Conservation (phyloP, 1,140 invertebrate genomes). For the Drosophila paulistorum region DNA sequence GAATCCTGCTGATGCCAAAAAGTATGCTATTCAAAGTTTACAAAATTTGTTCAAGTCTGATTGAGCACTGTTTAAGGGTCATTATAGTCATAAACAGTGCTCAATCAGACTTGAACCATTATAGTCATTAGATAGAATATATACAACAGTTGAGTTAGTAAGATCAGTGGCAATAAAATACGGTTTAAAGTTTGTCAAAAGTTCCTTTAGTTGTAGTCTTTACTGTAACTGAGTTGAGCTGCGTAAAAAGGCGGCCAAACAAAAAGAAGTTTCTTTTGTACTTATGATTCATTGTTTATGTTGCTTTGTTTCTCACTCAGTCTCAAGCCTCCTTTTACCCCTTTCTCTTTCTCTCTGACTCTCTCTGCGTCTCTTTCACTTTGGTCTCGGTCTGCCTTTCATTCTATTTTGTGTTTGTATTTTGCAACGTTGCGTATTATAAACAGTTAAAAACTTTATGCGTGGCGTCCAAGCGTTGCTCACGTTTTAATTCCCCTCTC, state of each 20-base stretch:
- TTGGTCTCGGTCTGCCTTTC: constrained; percentile 15
- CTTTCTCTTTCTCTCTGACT: neutral
- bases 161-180: too few species aligned
- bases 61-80: too few species aligned
- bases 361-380: constrained; percentile 1
- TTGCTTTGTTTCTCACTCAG: constrained; percentile 40
- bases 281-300: constrained; percentile 58
- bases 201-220: neutral
- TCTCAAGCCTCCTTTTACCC: neutral
- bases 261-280: constrained; percentile 46
- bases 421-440: constrained; percentile 74
- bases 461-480: constrained; percentile 46
- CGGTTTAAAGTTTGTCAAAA: too few species aligned
- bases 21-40: too few species aligned
- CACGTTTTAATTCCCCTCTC: constrained; percentile 70
- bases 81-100: too few species aligned
- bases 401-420: constrained; percentile 24
- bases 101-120: too few species aligned
- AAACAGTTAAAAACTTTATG: constrained; percentile 75
- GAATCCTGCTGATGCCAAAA: too few species aligned
- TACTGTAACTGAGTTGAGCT: constrained; percentile 5
- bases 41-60: too few species aligned
- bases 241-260: neutral
- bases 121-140: too few species aligned
- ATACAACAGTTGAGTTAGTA: too few species aligned